Base-by-base conservation (phyloP, 1,140 invertebrate species). In the Linepithema humile region DNA sequence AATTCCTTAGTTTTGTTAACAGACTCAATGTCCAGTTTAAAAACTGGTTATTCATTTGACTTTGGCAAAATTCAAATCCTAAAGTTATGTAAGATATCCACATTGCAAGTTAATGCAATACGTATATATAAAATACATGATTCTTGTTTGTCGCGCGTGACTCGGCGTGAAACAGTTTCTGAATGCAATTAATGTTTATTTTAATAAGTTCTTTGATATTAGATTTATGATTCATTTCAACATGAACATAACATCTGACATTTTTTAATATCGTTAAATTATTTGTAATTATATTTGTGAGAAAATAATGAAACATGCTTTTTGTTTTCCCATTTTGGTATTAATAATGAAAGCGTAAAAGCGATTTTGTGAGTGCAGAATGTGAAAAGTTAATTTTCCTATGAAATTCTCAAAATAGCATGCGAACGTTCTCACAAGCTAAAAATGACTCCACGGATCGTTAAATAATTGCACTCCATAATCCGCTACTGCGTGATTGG, bases 391-490 rank as follows among this genome's bases (percentile, higher is more conserved):
- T n/a, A 38, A 40, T n/a, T 26, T 23, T 23, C 12, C 15, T 5
- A 26, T 32, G 10, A 65, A 77, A 65, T 26, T 77, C 32, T 6
- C 1, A 12, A 38, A 48, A 35, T 50, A 40, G 4, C 17, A 4
- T 3, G 15, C 17, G 29, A 73, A 55, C 20, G 7, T 32, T 55
- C 45, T 20, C 3, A 29, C 45, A 26, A n/a, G 20, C 15, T 72
- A 29, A 55, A 85, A 60, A 45, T 53, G n/a, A 45, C 12, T 45
- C 62, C 40, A 35, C 32, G 48, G 29, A 73, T 72, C 35, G 45
- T 60, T 64, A 50, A 65, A 82, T 69, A 70, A 64, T 73, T 20
- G 6, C 26, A n/a, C 45, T 23, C 45, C 50, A 72, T 85, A 74
- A 80, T 78, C 60, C 73, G n/a, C 7, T 35, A 15, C n/a, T 12